These are phyloP conservation scores for Pentamera pediparva DNA, from an alignment of 53 echinoderm and acorn worm genomes.

Conservation along the genomic window DNA sequence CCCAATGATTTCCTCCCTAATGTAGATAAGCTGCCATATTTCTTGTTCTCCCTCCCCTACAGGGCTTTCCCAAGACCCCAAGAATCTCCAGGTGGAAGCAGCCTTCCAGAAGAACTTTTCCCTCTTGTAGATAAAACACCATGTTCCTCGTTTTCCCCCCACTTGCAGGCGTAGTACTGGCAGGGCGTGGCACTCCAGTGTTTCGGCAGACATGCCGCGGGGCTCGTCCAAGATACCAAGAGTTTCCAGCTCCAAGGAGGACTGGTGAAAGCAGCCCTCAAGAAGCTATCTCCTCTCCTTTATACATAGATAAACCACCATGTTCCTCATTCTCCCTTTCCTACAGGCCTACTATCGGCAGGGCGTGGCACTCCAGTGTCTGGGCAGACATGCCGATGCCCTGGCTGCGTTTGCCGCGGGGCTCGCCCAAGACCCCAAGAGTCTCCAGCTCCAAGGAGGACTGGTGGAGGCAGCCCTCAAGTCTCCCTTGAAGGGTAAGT, in stretches of 20 bases:
- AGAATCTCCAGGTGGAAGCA: background rate
- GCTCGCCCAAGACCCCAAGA: conserved; percentile 97
- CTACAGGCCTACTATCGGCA: conserved; percentile 95
- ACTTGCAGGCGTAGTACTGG: conserved; percentile 85
- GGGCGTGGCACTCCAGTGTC: conserved; percentile 95
- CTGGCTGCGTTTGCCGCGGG: conserved; percentile 82
- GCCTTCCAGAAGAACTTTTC: background rate
- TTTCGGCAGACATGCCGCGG: conserved; percentile 96
- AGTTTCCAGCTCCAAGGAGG: conserved; percentile 62
- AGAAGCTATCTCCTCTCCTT: background rate
- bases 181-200: conserved; percentile 97
- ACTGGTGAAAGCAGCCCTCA: conserved; percentile 10
- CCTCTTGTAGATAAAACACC: background rate
- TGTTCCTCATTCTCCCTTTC: background rate
- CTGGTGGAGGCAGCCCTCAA: conserved; percentile 93
- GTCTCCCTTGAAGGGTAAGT: conserved; percentile 91
- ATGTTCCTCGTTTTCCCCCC: background rate
- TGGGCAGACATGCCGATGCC: conserved; percentile 96
- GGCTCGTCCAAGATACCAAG: background rate
- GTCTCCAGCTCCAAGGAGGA: conserved; percentile 90
- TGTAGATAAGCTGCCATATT: too few relatives aligned
- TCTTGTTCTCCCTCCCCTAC: too few relatives aligned
- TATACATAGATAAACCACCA: too few relatives aligned
- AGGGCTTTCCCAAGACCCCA: too few relatives aligned
- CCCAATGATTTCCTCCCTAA: too few relatives aligned